Evolutionary conservation across 2,113 vertebrate species (phyloP).

Genomic region (Osmerus eperlanus): DNA sequence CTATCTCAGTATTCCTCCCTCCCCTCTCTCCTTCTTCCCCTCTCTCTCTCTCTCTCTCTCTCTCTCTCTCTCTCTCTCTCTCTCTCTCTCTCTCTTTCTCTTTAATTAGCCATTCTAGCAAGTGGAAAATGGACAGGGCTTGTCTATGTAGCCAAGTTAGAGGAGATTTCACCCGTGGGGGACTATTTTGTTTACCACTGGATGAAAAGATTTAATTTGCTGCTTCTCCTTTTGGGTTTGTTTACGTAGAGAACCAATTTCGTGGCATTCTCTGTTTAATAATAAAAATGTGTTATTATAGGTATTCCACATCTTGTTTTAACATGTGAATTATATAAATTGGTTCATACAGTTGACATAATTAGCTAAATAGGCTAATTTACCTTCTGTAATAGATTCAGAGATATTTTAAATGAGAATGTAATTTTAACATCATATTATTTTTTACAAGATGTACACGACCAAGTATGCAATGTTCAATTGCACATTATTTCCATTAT

Average conservation of each 20-base stretch:
- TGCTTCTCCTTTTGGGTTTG: slow-evolving; percentile 47
- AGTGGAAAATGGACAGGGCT: slow-evolving; percentile 63
- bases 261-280: slow-evolving; percentile 21
- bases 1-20: slow-evolving; percentile 18
- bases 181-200: slow-evolving; percentile 68
- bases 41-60: slow-evolving; percentile 41
- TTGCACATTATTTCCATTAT: too few species aligned
- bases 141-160: slow-evolving; percentile 68
- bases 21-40: slow-evolving; percentile 11
- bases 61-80: slow-evolving; percentile 25
- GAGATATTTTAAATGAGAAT: too few species aligned
- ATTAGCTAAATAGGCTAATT: too few species aligned
- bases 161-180: slow-evolving; percentile 61
- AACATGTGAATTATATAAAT: too few species aligned
- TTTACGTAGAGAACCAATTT: slow-evolving; percentile 26
- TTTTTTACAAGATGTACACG: too few species aligned
- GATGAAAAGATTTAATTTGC: slow-evolving; percentile 64
- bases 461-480: too few species aligned
- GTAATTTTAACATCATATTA: too few species aligned
- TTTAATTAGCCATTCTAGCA: slow-evolving; percentile 69
- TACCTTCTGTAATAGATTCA: too few species aligned
- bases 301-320: too few species aligned
- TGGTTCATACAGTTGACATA: too few species aligned
- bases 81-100: slow-evolving; percentile 18
- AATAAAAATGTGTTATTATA: slow-evolving; percentile 25